These are phyloP conservation scores for Xanthorhoe designata DNA, from an alignment of 2,888 invertebrate species.

Conservation along the genomic window DNA sequence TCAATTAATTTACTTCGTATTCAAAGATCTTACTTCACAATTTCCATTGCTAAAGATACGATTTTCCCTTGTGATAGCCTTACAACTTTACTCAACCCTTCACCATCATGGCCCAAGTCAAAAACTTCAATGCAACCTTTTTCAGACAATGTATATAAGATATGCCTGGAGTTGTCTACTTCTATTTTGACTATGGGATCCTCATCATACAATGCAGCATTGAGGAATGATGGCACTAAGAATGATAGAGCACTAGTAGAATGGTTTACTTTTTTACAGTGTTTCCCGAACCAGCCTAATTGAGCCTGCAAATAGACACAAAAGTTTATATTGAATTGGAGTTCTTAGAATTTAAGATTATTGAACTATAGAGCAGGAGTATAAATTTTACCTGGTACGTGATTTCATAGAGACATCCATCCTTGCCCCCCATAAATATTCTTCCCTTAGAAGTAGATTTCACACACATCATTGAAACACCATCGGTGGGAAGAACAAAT, in stretches of 20 bases:
- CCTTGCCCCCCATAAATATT: constrained; percentile 97
- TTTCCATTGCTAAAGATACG: constrained; percentile 90
- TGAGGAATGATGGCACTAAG: constrained; percentile 95
- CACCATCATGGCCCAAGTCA: constrained; percentile 94
- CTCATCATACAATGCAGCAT: constrained; percentile 93
- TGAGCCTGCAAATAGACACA: constrained; percentile 85
- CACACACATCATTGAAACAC: constrained; percentile 93
- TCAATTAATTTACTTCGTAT: background rate
- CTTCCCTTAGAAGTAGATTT: constrained; percentile 93
- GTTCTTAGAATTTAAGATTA: background rate
- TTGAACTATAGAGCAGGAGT: background rate
- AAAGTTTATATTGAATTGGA: background rate
- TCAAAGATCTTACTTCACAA: constrained; percentile 90
- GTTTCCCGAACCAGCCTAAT: constrained; percentile 97
- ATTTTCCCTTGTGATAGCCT: constrained; percentile 90
- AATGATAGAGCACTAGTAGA: constrained; percentile 95
- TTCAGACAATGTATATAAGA: constrained; percentile 95
- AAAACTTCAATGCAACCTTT: constrained; percentile 95
- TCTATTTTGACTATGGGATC: constrained; percentile 95
- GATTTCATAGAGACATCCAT: constrained; percentile 97
- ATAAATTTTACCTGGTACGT: constrained; percentile 91
- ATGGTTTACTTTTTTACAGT: constrained; percentile 97
- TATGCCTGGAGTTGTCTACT: constrained; percentile 94
- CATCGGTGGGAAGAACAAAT: constrained; percentile 96
- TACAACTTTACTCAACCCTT: constrained; percentile 89